Conservation (phyloP, 53 echinoderm and acorn worm genomes). For the Echinarachnius parma region DNA sequence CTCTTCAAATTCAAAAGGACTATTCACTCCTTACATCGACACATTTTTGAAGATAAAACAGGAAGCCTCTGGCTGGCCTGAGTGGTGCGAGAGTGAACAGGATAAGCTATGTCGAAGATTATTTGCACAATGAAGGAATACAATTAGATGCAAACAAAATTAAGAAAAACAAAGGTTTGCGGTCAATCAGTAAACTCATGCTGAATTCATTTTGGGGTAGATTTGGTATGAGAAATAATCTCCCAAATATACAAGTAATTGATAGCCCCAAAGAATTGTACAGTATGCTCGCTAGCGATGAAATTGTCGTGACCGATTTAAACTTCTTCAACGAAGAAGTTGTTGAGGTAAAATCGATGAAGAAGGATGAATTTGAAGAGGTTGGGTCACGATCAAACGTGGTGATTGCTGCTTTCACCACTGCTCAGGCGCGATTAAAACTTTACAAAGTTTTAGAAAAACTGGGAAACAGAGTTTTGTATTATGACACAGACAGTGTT, state of each 20-base stretch:
- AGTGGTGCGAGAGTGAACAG: constrained; percentile 12
- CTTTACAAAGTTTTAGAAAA: constrained; percentile 39
- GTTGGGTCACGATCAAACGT: constrained; percentile 7
- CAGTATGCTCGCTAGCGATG: background rate
- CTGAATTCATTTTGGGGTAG: constrained; percentile 55
- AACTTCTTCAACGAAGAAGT: constrained; percentile 20
- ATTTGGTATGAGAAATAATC: constrained; percentile 31
- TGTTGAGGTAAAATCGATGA: background rate
- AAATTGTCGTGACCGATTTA: constrained; percentile 1
- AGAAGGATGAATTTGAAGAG: constrained; percentile 3
- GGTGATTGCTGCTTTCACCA: constrained; percentile 64
- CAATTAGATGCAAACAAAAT: constrained; percentile 44
- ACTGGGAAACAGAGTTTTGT: constrained; percentile 51
- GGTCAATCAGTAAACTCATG: constrained; percentile 54
- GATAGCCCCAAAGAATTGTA: constrained; percentile 5
- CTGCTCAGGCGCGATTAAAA: constrained; percentile 51
- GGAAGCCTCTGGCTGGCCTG: constrained; percentile 42
- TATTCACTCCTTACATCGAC: constrained; percentile 34
- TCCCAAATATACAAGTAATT: constrained; percentile 5
- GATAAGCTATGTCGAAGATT: constrained; percentile 17
- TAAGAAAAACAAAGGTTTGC: constrained; percentile 47
- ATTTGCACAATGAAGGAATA: constrained; percentile 33
- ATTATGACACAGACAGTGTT: constrained; percentile 65
- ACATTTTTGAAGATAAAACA: constrained; percentile 44
- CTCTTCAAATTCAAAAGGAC: background rate